Percentiles rank a stretch among this genome's conserved stretches.
phyloP scores from a whole-genome alignment of 1,140 invertebrate species.

The Colletes gigas region DNA sequence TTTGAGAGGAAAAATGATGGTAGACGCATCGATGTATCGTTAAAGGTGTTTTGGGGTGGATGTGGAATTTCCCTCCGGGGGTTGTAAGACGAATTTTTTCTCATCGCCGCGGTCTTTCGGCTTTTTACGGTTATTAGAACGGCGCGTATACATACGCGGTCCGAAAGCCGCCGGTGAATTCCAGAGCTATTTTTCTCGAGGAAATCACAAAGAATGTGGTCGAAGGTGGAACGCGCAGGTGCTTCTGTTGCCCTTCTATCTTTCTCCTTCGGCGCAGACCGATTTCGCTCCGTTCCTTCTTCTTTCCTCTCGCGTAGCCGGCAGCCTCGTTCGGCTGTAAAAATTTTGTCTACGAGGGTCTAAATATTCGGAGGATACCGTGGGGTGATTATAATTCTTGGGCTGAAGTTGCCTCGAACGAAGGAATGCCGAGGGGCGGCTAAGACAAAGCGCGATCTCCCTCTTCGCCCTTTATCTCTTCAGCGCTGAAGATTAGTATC shows the following conservation, averaged over 20 bases:
- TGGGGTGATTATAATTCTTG: slow-evolving; percentile 72
- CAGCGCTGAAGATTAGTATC: slow-evolving; percentile 71
- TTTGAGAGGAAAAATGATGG: too few species aligned
- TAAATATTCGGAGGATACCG: slow-evolving; percentile 66
- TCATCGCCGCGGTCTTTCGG: neutral
- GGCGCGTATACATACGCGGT: neutral
- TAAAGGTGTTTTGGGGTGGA: neutral
- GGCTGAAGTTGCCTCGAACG: slow-evolving; percentile 63
- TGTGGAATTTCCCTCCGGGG: neutral
- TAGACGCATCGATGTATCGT: too few species aligned
- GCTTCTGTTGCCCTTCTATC: slow-evolving; percentile 32
- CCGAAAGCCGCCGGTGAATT: slow-evolving; percentile 25
- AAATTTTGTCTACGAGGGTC: slow-evolving; percentile 57
- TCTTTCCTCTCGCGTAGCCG: neutral
- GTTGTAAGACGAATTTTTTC: neutral
- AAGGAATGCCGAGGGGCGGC: slow-evolving; percentile 70
- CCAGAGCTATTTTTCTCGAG: slow-evolving; percentile 41
- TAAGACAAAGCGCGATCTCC: slow-evolving; percentile 71
- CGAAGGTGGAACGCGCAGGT: slow-evolving; percentile 43
- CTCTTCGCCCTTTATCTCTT: slow-evolving; percentile 64
- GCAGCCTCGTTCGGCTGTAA: slow-evolving; percentile 29
- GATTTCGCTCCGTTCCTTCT: neutral
- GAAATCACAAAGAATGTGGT: slow-evolving; percentile 49
- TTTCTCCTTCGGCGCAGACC: neutral
- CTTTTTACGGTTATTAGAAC: slow-evolving; percentile 32